Conservation (phyloP, 2,797 vertebrate genomes). For the Zalophus californianus region DNA sequence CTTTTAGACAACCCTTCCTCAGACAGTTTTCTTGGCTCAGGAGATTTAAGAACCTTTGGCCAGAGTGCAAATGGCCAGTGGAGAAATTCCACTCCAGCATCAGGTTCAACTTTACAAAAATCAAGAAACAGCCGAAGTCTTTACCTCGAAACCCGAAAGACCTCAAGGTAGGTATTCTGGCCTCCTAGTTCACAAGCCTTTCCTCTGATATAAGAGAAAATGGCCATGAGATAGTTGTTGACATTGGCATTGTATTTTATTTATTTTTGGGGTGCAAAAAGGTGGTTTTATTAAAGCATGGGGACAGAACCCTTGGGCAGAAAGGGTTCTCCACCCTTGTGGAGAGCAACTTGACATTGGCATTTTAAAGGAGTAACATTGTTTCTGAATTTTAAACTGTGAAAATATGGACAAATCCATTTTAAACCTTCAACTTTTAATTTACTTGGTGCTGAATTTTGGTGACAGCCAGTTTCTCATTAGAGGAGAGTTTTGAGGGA, state of each 20-base stretch:
- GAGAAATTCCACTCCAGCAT: slow-evolving; percentile 79
- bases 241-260: not conserved
- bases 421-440: slow-evolving; percentile 16
- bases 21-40: slow-evolving; percentile 78
- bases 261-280: not conserved
- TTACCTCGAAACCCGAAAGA: slow-evolving; percentile 86
- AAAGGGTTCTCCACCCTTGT: no score
- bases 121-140: slow-evolving; percentile 84
- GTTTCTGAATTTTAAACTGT: slow-evolving; percentile 31
- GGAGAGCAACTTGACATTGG: not conserved
- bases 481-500: not conserved
- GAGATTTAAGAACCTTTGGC: slow-evolving; percentile 77
- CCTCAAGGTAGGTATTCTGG: slow-evolving; percentile 81
- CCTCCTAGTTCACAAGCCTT: not conserved
- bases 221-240: not conserved
- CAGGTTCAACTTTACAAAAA: slow-evolving; percentile 80
- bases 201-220: not conserved
- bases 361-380: slow-evolving; percentile 25
- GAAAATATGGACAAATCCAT: not conserved
- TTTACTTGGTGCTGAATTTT: slow-evolving; percentile 45
- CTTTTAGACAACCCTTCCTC: slow-evolving; percentile 79
- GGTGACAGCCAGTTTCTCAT: not conserved
- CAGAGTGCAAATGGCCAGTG: slow-evolving; percentile 86
- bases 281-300: not conserved
- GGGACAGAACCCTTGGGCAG: not conserved